These are phyloP conservation scores for Stenchaetothrips biformis DNA, from an alignment of 2,888 invertebrate genomes.

Conservation along the genomic window DNA sequence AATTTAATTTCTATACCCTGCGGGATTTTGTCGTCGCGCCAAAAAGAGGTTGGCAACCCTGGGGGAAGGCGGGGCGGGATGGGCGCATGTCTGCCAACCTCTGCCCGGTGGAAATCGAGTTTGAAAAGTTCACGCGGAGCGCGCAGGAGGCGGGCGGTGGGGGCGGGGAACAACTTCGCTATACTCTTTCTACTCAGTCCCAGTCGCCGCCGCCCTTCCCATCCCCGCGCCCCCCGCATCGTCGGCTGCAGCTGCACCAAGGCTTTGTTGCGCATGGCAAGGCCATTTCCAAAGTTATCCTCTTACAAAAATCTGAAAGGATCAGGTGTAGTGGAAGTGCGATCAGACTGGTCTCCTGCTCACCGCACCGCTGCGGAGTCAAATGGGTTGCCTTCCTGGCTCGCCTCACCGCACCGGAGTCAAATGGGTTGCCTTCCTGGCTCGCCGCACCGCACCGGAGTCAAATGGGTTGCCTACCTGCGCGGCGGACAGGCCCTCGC, in stretches of 20 bases:
- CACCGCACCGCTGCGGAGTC: too few relatives aligned
- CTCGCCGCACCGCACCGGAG: too few relatives aligned
- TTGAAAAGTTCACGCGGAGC: background rate
- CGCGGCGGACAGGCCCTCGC: background rate
- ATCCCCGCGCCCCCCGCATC: background rate
- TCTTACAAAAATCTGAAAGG: too few relatives aligned
- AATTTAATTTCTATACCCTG: conserved; percentile 11
- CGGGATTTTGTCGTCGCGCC: conserved; percentile 14
- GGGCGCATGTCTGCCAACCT: conserved; percentile 3
- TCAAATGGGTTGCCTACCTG: too few relatives aligned
- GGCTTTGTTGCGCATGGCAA: too few relatives aligned
- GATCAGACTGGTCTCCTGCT: too few relatives aligned
- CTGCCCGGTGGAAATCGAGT: conserved; percentile 20
- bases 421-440: too few relatives aligned
- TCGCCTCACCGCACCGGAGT: too few relatives aligned
- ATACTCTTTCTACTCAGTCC: conserved; percentile 1
- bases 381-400: too few relatives aligned
- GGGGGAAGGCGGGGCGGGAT: background rate
- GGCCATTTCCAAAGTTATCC: too few relatives aligned
- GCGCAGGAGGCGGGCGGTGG: background rate
- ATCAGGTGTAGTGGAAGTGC: too few relatives aligned
- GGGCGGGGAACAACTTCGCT: background rate
- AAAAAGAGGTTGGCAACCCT: background rate
- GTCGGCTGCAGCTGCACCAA: too few relatives aligned
- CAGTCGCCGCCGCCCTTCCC: background rate